Conservation (phyloP, 1,140 invertebrate genomes). For the Pseudomyrmex sp. region DNA sequence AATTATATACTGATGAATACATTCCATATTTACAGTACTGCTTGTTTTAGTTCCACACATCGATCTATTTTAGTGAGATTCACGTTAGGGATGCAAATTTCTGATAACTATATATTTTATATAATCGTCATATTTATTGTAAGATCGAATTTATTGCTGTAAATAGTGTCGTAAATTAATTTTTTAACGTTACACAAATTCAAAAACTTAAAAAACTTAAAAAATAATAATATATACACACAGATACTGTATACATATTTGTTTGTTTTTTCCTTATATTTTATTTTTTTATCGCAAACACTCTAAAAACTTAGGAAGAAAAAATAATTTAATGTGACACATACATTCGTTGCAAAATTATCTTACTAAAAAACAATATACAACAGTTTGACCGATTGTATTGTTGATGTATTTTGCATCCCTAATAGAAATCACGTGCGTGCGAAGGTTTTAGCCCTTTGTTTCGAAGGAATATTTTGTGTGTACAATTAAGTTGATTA, state of each 20-base stretch:
- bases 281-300: neutral
- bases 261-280: neutral
- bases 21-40: slow-evolving; percentile 23
- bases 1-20: neutral
- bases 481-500: neutral
- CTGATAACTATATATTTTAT: slow-evolving; percentile 10
- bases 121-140: neutral
- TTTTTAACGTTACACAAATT: slow-evolving; percentile 8
- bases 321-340: no score
- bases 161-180: no score
- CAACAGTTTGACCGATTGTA: slow-evolving; percentile 14
- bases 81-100: slow-evolving; percentile 52
- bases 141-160: no score
- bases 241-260: slow-evolving; percentile 22
- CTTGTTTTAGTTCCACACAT: slow-evolving; percentile 10
- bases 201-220: slow-evolving; percentile 16
- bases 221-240: neutral
- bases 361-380: neutral
- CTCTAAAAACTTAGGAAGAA: neutral
- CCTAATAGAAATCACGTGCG: slow-evolving; percentile 32
- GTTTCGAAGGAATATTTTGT: slow-evolving; percentile 15
- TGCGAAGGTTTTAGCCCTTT: slow-evolving; percentile 27
- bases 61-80: neutral
- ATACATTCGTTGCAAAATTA: no score
- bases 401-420: slow-evolving; percentile 49